Evolutionary conservation across 1,140 invertebrate species (phyloP), one percentile per base, ranked within the genome.

Genomic region (Bombus affinis): DNA sequence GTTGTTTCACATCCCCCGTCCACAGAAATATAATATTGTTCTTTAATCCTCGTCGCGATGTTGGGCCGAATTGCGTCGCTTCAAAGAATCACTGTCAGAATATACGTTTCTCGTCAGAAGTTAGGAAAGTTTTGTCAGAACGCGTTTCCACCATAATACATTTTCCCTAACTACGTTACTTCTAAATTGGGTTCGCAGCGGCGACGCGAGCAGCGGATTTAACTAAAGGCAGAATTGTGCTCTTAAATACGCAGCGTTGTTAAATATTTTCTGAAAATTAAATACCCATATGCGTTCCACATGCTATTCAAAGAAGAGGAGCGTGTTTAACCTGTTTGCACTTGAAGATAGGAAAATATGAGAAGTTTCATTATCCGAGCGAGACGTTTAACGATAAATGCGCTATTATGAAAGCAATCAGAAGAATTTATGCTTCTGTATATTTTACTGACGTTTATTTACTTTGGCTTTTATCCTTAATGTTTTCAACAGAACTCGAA

Each of bases 101-200:
- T 62, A 42, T 25, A 62, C 57, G 76, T 32, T 81, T 44, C n/a
- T 53, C 53, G 53, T 42, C 70, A 13, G 53, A 81, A 81, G 79
- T 81, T 81, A 44, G 35, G 44, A 39, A 57, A 81, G 35, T 81
- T 81, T 81, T 42, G 68, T 72, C 47, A 42, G 35, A 25, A n/a
- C 35, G 35, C 28, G 35, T 57, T 72, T 8, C 66, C 28, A 28
- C 25, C 22, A 37, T 42, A 59, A 81, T 81, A 57, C 28, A 81
- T 72, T 81, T 39, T 37, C 79, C 15, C 47, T 72, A 72, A 72
- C 66, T 39, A 15, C 47, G 37, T 59, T 42, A 39, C 79, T 32
- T 72, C 79, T 32, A 59, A 59, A 72, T 81, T 81, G 35, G 44
- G 13, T 68, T 68, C 22, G 12, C 5, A 25, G 42, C 12, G 22